phyloP scores from a whole-genome alignment of 2,888 invertebrate genomes.

The Gerosis bhagava region DNA sequence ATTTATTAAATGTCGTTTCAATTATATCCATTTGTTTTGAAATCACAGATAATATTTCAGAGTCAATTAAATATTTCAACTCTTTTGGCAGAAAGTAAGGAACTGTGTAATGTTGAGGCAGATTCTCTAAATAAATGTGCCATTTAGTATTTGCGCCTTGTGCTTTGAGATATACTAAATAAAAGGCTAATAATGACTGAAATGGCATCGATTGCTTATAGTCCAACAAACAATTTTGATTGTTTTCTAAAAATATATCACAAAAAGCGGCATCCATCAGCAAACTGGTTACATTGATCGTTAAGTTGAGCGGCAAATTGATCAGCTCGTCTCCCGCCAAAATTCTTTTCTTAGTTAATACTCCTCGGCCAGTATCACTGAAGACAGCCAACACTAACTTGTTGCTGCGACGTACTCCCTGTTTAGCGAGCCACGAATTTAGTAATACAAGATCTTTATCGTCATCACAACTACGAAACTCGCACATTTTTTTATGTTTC shows the following conservation, averaged over 20 bases:
- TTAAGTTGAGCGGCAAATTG: slow-evolving; percentile 80
- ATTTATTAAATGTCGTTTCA: slow-evolving; percentile 64
- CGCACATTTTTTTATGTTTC: slow-evolving; percentile 50
- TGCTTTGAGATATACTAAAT: slow-evolving; percentile 86
- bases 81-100: slow-evolving; percentile 85
- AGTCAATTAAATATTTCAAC: slow-evolving; percentile 81
- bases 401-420: slow-evolving; percentile 81
- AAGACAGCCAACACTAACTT: slow-evolving; percentile 83
- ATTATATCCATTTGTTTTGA: slow-evolving; percentile 76
- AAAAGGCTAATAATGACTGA: slow-evolving; percentile 89
- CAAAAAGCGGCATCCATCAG: slow-evolving; percentile 80
- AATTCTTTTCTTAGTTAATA: slow-evolving; percentile 83
- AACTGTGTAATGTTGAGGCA: slow-evolving; percentile 86
- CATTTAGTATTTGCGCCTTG: slow-evolving; percentile 79
- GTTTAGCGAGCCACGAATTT: slow-evolving; percentile 76
- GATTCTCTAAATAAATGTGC: slow-evolving; percentile 85
- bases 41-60: slow-evolving; percentile 77
- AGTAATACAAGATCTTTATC: slow-evolving; percentile 66
- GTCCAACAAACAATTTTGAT: slow-evolving; percentile 65
- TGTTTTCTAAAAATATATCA: slow-evolving; percentile 64
- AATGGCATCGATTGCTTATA: slow-evolving; percentile 75
- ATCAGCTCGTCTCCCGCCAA: slow-evolving; percentile 82
- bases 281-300: slow-evolving; percentile 82
- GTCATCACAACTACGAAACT: slow-evolving; percentile 57
- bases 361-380: slow-evolving; percentile 87